These are phyloP conservation scores for Petrosia ficiformis DNA, from an alignment of 37 sponge, comb jelly and placozoan species.

Conservation along the genomic window DNA sequence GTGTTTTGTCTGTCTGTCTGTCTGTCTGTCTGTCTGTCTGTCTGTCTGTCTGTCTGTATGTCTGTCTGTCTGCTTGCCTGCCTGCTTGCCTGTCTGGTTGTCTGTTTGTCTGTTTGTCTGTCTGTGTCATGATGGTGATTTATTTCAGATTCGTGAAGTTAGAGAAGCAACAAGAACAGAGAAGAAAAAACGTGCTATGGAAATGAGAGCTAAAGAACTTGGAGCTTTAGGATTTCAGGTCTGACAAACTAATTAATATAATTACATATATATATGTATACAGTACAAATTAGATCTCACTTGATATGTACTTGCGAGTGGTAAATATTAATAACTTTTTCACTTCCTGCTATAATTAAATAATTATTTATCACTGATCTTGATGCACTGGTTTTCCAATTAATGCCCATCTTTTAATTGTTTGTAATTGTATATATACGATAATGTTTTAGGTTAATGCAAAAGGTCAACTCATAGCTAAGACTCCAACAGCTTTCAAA, in stretches of 20 bases:
- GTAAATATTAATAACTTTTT: too few relatives aligned
- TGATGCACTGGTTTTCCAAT: not conserved
- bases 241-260: not conserved
- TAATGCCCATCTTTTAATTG: too few relatives aligned
- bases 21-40: too few relatives aligned
- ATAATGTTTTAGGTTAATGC: conserved; percentile 80
- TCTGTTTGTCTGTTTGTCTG: too few relatives aligned
- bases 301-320: too few relatives aligned
- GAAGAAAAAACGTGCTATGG: conserved; percentile 82
- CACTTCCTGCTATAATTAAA: too few relatives aligned
- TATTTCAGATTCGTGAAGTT: conserved; percentile 61
- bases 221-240: conserved; percentile 77
- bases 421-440: too few relatives aligned
- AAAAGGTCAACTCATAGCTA: conserved; percentile 78
- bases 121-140: too few relatives aligned
- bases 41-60: too few relatives aligned
- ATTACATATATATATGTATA: not conserved
- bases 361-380: conserved; percentile 5
- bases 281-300: not conserved
- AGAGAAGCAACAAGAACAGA: conserved; percentile 63
- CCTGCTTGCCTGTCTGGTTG: too few relatives aligned
- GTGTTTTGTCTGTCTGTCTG: too few relatives aligned
- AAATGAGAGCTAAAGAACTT: conserved; percentile 86
- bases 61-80: too few relatives aligned
- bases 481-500: conserved; percentile 29